Percentiles rank a stretch among this genome's conserved stretches.
These are phyloP conservation scores for Archips xylosteana DNA, from an alignment of 2,888 invertebrate species.

Conservation along the genomic window DNA sequence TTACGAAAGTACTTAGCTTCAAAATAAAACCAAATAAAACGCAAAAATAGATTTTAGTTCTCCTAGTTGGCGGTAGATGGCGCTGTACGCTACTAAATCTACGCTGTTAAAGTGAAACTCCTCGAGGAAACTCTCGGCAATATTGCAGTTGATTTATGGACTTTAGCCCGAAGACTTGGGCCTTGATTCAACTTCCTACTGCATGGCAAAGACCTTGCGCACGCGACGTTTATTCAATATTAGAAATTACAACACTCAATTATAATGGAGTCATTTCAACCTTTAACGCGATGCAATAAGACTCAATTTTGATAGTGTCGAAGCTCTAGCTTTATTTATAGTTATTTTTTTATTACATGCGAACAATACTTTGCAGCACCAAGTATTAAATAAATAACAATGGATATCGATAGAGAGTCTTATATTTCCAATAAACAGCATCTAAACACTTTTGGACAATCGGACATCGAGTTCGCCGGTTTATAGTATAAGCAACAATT, in stretches of 20 bases:
- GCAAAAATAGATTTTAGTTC: neutral
- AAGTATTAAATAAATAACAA: neutral
- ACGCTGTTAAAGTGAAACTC: neutral
- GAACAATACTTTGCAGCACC: neutral
- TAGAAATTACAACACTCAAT: constrained; percentile 38
- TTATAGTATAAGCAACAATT: constrained; percentile 13
- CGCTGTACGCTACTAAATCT: neutral
- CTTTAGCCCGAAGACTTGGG: constrained; percentile 39
- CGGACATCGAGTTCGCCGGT: neutral
- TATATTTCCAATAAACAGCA: neutral
- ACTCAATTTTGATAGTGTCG: neutral
- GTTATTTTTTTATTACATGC: neutral
- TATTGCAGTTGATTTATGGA: constrained; percentile 38
- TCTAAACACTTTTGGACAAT: neutral
- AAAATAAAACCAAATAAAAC: too few species aligned
- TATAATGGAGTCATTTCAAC: constrained; percentile 21
- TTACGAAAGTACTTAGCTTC: too few species aligned
- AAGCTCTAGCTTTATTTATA: neutral
- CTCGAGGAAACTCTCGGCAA: constrained; percentile 2
- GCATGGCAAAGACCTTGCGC: constrained; percentile 43
- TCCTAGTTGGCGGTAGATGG: constrained; percentile 21
- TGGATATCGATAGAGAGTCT: neutral
- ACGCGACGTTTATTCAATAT: constrained; percentile 41
- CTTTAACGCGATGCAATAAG: constrained; percentile 12
- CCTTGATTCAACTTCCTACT: constrained; percentile 42